These are phyloP conservation scores for Strongylocentrotus purpuratus DNA, from an alignment of 35 echinoderm and acorn worm species.

Conservation along the genomic window DNA sequence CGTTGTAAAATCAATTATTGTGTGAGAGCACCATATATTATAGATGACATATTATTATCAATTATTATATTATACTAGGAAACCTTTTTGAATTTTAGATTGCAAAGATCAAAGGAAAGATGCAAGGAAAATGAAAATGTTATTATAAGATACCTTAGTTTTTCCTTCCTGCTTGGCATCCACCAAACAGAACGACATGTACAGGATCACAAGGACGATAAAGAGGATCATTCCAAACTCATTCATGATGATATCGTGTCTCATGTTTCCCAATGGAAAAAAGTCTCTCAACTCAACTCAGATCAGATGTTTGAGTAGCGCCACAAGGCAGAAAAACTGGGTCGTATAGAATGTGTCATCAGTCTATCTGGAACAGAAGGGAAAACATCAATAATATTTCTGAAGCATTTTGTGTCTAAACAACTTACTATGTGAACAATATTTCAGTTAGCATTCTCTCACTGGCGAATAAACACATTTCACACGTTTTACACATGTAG, in stretches of 20 bases:
- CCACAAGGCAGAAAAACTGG: not conserved
- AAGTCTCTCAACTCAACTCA: not conserved
- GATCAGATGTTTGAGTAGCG: not conserved
- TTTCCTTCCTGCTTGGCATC: not conserved
- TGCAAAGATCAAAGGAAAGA: not conserved
- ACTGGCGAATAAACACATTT: no score
- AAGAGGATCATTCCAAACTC: conserved; percentile 13
- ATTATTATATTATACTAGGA: no score
- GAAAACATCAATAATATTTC: not conserved
- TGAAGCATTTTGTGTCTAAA: no score
- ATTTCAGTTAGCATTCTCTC: no score
- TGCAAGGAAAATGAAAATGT: not conserved
- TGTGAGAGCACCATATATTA: no score
- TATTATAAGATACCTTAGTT: not conserved
- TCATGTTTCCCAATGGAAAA: not conserved
- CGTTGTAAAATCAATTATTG: no score
- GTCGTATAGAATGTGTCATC: not conserved
- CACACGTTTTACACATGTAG: no score
- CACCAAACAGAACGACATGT: not conserved
- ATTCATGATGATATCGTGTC: conserved; percentile 27
- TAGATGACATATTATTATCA: no score
- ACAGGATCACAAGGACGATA: not conserved
- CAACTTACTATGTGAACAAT: no score
- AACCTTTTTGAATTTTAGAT: no score
- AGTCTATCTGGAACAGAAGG: not conserved